phyloP scores from a whole-genome alignment of 2,113 vertebrate genomes.

The Motacilla alba region DNA sequence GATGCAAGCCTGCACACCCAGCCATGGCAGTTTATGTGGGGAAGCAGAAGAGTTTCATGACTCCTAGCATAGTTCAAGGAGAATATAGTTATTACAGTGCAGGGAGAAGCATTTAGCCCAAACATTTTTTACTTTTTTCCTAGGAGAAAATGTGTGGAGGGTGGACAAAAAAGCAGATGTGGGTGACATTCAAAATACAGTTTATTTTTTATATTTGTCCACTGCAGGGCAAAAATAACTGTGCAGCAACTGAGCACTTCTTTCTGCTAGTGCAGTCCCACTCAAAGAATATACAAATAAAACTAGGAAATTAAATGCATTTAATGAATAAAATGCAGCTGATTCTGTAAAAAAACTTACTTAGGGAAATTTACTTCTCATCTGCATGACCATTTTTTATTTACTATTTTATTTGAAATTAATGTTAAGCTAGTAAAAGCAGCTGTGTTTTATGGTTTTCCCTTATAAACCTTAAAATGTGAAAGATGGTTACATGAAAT shows the following conservation, averaged over 20 bases:
- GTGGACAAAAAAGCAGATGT: not conserved
- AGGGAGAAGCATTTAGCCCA: not conserved
- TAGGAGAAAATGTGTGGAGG: not conserved
- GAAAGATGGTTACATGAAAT: conserved; percentile 32
- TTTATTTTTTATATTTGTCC: not conserved
- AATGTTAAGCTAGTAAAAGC: not conserved
- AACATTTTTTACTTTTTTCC: not conserved
- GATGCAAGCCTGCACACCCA: not conserved
- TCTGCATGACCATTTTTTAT: not conserved
- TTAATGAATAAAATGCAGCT: not conserved
- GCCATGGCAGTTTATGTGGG: not conserved
- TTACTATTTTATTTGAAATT: not conserved
- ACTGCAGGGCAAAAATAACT: not conserved
- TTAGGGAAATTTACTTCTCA: not conserved
- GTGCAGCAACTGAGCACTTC: not conserved
- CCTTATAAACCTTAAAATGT: conserved; percentile 10
- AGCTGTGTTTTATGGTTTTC: conserved; percentile 39
- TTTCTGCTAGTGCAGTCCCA: not conserved
- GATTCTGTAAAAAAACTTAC: not conserved
- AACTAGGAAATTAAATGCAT: not conserved
- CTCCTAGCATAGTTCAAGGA: not conserved
- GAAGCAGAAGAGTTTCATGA: not conserved
- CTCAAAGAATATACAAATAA: not conserved
- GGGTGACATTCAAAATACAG: not conserved
- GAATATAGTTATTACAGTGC: not conserved